phyloP scores from a whole-genome alignment of 2,113 vertebrate genomes.

The Odobenus rosmarus region DNA sequence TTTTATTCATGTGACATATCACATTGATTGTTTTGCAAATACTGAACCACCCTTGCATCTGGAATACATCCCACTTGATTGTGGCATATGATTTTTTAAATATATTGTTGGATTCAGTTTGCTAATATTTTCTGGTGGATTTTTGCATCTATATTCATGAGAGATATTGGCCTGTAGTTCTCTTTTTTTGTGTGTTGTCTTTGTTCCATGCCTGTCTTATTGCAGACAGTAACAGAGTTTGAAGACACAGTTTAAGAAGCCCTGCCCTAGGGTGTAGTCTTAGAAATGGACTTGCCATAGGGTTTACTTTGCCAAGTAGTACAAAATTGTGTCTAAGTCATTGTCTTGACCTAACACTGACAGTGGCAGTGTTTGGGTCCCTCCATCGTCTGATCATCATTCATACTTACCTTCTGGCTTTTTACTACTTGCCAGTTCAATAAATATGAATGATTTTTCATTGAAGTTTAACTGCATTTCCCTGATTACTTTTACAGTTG shows the following conservation, averaged over 20 bases:
- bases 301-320: not conserved
- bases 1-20: not conserved
- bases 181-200: not conserved
- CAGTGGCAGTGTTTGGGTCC: not conserved
- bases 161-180: not conserved
- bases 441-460: not conserved
- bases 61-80: not conserved
- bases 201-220: not conserved
- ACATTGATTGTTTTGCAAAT: not conserved
- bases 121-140: not conserved
- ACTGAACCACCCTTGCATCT: not conserved
- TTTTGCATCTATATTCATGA: not conserved
- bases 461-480: not conserved
- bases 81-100: not conserved
- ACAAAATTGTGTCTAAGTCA: no score
- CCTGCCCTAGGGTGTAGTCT: not conserved
- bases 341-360: not conserved
- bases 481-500: not conserved
- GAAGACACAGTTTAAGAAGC: not conserved
- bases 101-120: not conserved
- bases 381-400: not conserved
- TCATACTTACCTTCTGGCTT: not conserved
- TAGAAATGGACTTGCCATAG: not conserved
- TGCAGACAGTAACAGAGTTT: not conserved
- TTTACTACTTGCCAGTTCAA: not conserved